These are phyloP conservation scores for Salarias fasciatus DNA, from an alignment of 2,797 vertebrate species.

Conservation along the genomic window DNA sequence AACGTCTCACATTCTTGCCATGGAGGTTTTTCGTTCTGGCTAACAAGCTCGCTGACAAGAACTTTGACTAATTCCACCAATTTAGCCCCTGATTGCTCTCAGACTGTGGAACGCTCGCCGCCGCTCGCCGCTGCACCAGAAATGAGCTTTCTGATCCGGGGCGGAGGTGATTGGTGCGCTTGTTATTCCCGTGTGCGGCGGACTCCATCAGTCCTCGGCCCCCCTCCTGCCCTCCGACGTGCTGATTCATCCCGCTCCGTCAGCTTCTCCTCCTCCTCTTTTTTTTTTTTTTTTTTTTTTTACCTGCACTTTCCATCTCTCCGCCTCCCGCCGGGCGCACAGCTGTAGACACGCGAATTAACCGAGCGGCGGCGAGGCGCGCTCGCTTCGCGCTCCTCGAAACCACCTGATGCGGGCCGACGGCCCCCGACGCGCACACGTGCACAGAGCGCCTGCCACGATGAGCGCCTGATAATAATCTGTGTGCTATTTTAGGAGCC, in stretches of 20 bases:
- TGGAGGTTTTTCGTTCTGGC: slow-evolving; percentile 9
- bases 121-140: slow-evolving; percentile 2
- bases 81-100: slow-evolving; percentile 45
- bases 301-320: too few relatives aligned
- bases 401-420: slow-evolving; percentile 8
- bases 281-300: too few relatives aligned
- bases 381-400: not conserved
- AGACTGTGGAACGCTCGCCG: slow-evolving; percentile 3
- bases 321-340: not conserved
- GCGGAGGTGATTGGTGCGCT: slow-evolving; percentile 36
- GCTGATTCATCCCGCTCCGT: slow-evolving; percentile 46
- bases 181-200: slow-evolving; percentile 45
- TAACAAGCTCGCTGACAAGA: slow-evolving; percentile 7
- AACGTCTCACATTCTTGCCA: not conserved
- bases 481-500: slow-evolving; percentile 82
- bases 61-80: slow-evolving; percentile 33
- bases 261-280: slow-evolving; percentile 7
- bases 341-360: not conserved
- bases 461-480: slow-evolving; percentile 80
- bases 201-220: slow-evolving; percentile 41
- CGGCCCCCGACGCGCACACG: slow-evolving; percentile 27
- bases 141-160: slow-evolving; percentile 33
- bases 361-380: not conserved
- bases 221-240: slow-evolving; percentile 16
- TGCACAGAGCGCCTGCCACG: slow-evolving; percentile 62